Evolutionary conservation across 2,113 vertebrate species (phyloP).

Genomic region (Oreamnos americanus): DNA sequence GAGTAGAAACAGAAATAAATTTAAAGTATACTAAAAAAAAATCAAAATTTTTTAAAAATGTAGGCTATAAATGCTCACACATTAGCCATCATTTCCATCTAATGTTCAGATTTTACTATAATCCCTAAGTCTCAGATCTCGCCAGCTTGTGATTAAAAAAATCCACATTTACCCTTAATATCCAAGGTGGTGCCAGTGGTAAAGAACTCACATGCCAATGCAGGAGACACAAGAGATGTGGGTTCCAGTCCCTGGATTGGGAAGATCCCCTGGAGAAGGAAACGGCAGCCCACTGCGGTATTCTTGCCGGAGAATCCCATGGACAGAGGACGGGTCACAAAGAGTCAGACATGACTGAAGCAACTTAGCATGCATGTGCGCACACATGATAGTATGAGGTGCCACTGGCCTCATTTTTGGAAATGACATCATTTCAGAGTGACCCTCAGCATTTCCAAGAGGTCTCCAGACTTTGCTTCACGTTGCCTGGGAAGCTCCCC

Average conservation of each 20-base stretch:
- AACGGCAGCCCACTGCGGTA: neutral
- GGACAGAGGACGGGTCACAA: neutral
- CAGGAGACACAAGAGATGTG: neutral
- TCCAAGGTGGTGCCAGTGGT: neutral
- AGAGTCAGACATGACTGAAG: neutral
- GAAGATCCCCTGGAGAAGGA: neutral
- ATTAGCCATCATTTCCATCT: neutral
- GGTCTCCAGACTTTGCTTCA: neutral
- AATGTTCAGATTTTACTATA: neutral
- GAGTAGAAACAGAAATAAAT: neutral
- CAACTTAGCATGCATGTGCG: neutral
- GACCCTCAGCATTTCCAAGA: neutral
- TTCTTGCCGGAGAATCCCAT: neutral
- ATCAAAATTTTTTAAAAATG: neutral
- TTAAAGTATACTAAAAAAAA: neutral
- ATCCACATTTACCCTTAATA: conserved; percentile 1
- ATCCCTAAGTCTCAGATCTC: neutral
- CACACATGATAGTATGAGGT: neutral
- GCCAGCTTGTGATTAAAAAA: neutral
- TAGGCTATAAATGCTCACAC: neutral
- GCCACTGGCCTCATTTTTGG: neutral
- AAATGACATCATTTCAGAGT: neutral
- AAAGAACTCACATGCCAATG: neutral
- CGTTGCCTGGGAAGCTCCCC: neutral
- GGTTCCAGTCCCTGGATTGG: neutral